These are phyloP conservation scores for Drosophila stalkeri DNA, from an alignment of 2,888 invertebrate genomes.

Conservation along the genomic window DNA sequence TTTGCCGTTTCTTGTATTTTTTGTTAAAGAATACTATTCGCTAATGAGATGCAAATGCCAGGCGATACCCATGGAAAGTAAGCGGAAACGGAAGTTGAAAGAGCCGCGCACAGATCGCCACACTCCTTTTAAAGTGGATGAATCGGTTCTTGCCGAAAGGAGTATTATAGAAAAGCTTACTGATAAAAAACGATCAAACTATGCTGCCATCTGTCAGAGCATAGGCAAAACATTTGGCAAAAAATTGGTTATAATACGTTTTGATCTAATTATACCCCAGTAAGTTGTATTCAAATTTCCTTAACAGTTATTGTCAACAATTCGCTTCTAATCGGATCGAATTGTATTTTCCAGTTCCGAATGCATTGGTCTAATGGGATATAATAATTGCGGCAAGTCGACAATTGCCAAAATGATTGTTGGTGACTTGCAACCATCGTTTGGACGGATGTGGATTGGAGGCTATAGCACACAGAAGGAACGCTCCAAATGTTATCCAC, in stretches of 20 bases:
- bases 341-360: slow-evolving; percentile 47
- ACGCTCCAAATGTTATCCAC: slow-evolving; percentile 33
- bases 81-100: neutral
- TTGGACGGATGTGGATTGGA: slow-evolving; percentile 55
- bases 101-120: neutral
- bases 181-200: slow-evolving; percentile 4
- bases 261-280: slow-evolving; percentile 56
- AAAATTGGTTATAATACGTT: slow-evolving; percentile 26
- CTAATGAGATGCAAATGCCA: slow-evolving; percentile 6
- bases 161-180: slow-evolving; percentile 23
- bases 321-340: neutral
- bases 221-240: slow-evolving; percentile 37
- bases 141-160: slow-evolving; percentile 40
- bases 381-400: slow-evolving; percentile 58
- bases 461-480: slow-evolving; percentile 34
- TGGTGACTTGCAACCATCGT: slow-evolving; percentile 28
- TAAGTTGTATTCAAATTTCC: slow-evolving; percentile 18
- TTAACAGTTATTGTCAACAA: neutral
- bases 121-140: slow-evolving; percentile 19
- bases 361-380: slow-evolving; percentile 59
- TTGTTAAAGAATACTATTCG: slow-evolving; percentile 5
- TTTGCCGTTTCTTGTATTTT: slow-evolving; percentile 5
- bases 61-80: neutral
- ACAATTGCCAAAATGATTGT: slow-evolving; percentile 50
- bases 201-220: slow-evolving; percentile 32